These are phyloP conservation scores for Mormyrus lacerda DNA, from an alignment of 2,113 vertebrate genomes.

Conservation along the genomic window DNA sequence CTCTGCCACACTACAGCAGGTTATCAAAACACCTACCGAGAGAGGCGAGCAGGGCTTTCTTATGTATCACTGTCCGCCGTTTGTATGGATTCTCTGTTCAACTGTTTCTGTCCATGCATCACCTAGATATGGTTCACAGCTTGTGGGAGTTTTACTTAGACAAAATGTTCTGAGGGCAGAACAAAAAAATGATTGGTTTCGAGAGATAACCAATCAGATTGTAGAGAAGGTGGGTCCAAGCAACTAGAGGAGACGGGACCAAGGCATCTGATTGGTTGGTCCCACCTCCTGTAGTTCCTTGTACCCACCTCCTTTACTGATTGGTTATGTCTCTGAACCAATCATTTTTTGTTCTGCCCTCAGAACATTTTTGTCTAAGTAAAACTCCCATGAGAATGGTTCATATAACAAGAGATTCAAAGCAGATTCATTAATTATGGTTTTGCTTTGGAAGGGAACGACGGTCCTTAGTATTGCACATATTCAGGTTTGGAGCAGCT, in stretches of 20 bases:
- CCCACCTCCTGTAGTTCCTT: too few relatives aligned
- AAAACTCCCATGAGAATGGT: background rate
- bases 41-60: background rate
- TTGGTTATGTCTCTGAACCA: too few relatives aligned
- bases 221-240: too few relatives aligned
- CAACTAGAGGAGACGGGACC: too few relatives aligned
- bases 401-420: background rate
- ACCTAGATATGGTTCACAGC: background rate
- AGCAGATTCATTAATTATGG: background rate
- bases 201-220: too few relatives aligned
- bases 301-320: too few relatives aligned
- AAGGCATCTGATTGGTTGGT: too few relatives aligned
- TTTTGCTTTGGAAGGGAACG: background rate
- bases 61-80: background rate
- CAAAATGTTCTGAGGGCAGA: too few relatives aligned
- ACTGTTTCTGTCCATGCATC: background rate
- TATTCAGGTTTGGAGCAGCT: background rate
- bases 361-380: too few relatives aligned
- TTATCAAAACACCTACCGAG: background rate
- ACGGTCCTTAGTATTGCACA: background rate
- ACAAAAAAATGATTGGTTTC: too few relatives aligned
- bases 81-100: background rate
- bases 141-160: too few relatives aligned
- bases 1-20: background rate
- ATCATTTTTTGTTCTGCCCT: too few relatives aligned